Evolutionary conservation across 2,797 vertebrate genomes (phyloP).

Genomic region (Amniataba percoides): DNA sequence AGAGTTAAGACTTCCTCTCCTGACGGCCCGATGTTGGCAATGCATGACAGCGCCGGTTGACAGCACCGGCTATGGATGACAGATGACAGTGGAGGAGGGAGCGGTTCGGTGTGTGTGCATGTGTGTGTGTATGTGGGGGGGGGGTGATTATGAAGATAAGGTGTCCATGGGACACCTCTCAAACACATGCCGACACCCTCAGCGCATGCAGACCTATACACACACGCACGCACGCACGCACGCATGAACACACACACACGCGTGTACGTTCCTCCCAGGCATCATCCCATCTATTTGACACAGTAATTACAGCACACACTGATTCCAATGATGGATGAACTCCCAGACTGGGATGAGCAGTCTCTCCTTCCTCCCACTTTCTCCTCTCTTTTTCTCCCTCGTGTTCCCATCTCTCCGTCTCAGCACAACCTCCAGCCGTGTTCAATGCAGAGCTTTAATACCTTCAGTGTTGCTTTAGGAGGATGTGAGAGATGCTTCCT

Average conservation of each 20-base stretch:
- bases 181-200: constrained; percentile 60
- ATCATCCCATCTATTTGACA: constrained; percentile 89
- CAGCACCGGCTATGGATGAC: constrained; percentile 87
- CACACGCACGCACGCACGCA: constrained; percentile 25
- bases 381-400: constrained; percentile 31
- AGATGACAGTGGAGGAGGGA: constrained; percentile 85
- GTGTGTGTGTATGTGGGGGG: constrained; percentile 44
- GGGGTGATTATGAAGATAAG: constrained; percentile 84
- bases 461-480: constrained; percentile 27
- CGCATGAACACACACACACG: constrained; percentile 36
- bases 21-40: constrained; percentile 80
- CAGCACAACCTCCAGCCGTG: constrained; percentile 58
- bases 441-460: constrained; percentile 46
- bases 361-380: constrained; percentile 66
- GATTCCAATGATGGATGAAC: constrained; percentile 91
- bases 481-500: constrained; percentile 35
- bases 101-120: constrained; percentile 62
- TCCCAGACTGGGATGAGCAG: constrained; percentile 86
- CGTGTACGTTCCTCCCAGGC: constrained; percentile 81
- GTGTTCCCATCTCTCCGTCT: constrained; percentile 40
- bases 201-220: constrained; percentile 33
- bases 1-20: constrained; percentile 81
- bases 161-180: constrained; percentile 71
- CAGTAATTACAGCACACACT: constrained; percentile 91
- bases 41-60: constrained; percentile 86